Evolutionary conservation across 1,140 invertebrate species (phyloP).

Genomic region (Drosophila ohnishii): DNA sequence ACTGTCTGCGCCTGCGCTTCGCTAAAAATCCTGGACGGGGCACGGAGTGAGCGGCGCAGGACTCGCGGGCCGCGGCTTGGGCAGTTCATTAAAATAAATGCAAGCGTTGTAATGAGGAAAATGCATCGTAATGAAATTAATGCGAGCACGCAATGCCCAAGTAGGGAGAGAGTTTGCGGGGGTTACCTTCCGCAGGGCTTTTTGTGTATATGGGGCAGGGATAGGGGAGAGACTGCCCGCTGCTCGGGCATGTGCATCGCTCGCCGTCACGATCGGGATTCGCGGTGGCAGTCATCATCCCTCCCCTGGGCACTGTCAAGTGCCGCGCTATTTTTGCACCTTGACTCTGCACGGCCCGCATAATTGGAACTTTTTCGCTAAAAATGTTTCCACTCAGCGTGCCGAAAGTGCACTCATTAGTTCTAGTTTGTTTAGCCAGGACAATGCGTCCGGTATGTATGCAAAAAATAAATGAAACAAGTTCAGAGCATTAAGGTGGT

Average conservation of each 20-base stretch:
- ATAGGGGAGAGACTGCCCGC: constrained; percentile 66
- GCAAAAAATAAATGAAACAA: constrained; percentile 20
- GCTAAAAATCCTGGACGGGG: constrained; percentile 56
- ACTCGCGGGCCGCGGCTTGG: constrained; percentile 29
- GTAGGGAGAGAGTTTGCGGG: not conserved
- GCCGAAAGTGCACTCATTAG: constrained; percentile 69
- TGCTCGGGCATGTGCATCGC: constrained; percentile 61
- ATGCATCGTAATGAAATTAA: constrained; percentile 78
- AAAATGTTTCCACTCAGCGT: constrained; percentile 58
- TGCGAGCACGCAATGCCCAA: constrained; percentile 61
- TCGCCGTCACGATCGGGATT: constrained; percentile 4
- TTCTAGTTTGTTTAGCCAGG: constrained; percentile 72
- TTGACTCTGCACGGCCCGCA: constrained; percentile 71
- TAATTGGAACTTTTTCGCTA: constrained; percentile 72
- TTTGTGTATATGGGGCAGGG: not conserved
- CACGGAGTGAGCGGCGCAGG: constrained; percentile 16
- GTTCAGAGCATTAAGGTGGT: constrained; percentile 15
- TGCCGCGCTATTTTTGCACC: constrained; percentile 76
- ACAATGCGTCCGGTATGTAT: constrained; percentile 46
- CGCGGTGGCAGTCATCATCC: constrained; percentile 19
- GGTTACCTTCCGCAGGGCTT: not conserved
- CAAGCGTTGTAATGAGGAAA: constrained; percentile 72
- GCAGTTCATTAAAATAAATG: constrained; percentile 74
- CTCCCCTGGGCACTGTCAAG: constrained; percentile 58
- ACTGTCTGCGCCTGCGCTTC: constrained; percentile 76